A percentile compares a stretch with the other conserved stretches of the same genome.
These are phyloP conservation scores for Capreolus pygargus DNA, from an alignment of 2,113 vertebrate species.

Conservation along the genomic window DNA sequence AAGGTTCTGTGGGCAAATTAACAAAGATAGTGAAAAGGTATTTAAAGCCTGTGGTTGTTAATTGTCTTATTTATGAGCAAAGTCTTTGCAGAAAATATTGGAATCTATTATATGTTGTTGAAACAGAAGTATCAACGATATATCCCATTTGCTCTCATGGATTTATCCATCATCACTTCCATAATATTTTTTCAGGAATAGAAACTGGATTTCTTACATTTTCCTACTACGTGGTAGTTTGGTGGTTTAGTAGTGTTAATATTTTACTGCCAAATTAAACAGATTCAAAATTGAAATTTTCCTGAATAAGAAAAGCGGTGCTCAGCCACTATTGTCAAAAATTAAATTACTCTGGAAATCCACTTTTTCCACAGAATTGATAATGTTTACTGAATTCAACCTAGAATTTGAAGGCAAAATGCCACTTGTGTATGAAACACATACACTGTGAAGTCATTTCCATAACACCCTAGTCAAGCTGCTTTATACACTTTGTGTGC, in stretches of 20 bases:
- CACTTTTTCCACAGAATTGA: neutral
- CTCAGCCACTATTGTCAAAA: neutral
- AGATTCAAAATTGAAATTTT: neutral
- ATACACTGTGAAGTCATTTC: neutral
- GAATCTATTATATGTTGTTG: neutral
- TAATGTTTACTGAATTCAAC: neutral
- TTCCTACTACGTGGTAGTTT: neutral
- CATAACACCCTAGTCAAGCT: neutral
- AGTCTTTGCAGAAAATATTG: neutral
- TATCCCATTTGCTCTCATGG: neutral
- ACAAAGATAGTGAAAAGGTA: neutral
- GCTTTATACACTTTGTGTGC: neutral
- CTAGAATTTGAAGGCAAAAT: neutral
- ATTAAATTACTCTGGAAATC: neutral
- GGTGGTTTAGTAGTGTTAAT: neutral
- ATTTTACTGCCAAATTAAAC: neutral
- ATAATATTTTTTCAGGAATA: neutral
- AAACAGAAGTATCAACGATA: neutral
- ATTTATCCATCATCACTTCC: neutral
- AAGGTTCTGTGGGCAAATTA: neutral
- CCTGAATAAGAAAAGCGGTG: neutral
- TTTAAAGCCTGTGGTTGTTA: neutral
- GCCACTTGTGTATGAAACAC: neutral
- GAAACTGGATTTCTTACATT: neutral
- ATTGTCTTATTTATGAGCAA: neutral